These are phyloP conservation scores for Opisthocomus hoazin DNA, from an alignment of 2,113 vertebrate genomes.

Conservation along the genomic window DNA sequence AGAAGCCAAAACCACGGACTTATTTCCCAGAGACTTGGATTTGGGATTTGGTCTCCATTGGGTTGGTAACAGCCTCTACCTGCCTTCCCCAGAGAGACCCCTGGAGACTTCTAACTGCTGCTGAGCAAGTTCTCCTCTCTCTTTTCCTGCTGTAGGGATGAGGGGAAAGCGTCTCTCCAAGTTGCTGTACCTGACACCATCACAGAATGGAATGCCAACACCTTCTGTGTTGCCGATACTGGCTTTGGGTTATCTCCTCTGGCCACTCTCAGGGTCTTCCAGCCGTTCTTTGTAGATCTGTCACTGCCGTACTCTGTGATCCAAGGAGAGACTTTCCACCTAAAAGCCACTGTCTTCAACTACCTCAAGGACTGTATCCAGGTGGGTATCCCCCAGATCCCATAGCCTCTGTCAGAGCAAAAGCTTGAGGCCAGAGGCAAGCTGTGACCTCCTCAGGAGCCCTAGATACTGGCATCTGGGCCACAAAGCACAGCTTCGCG, in stretches of 20 bases:
- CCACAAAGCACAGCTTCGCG: not conserved
- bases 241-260: constrained; percentile 81
- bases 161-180: constrained; percentile 15
- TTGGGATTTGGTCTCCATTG: constrained; percentile 77
- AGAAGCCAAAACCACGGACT: not conserved
- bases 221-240: constrained; percentile 76
- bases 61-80: constrained; percentile 66
- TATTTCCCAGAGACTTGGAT: constrained; percentile 87
- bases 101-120: not conserved
- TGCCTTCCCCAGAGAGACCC: not conserved
- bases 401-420: not conserved
- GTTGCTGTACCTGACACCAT: constrained; percentile 82
- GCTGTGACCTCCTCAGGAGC: not conserved
- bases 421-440: not conserved
- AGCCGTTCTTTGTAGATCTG: constrained; percentile 85
- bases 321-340: constrained; percentile 77
- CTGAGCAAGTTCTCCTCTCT: not conserved
- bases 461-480: not conserved
- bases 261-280: constrained; percentile 71
- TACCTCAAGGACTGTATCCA: constrained; percentile 71
- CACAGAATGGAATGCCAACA: constrained; percentile 81
- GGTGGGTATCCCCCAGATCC: not conserved
- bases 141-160: constrained; percentile 13
- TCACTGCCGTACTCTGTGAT: constrained; percentile 82
- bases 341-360: constrained; percentile 83